phyloP scores from a whole-genome alignment of 2,113 vertebrate species.

The Chamaea fasciata region DNA sequence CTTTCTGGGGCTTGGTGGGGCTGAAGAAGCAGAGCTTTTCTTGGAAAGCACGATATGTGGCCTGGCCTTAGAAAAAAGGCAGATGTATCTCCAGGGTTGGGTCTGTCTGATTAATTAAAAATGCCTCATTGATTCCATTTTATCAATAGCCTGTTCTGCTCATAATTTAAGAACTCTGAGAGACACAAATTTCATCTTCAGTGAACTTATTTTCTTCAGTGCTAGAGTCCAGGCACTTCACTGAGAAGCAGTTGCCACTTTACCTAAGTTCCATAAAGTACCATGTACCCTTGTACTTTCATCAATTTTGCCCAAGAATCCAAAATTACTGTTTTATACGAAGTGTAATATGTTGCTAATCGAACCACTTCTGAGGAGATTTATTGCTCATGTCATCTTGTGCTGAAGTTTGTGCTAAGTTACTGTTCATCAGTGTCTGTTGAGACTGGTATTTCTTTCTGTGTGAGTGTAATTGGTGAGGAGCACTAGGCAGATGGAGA shows the following conservation, averaged over 20 bases:
- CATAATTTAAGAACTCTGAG: not conserved
- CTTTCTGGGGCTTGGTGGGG: not conserved
- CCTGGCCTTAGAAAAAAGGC: not conserved
- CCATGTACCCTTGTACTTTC: not conserved
- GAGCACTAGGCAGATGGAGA: not conserved
- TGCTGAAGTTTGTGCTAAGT: not conserved
- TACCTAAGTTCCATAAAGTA: not conserved
- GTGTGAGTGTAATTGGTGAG: not conserved
- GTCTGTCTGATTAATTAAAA: not conserved
- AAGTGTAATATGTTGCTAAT: not conserved
- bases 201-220: not conserved
- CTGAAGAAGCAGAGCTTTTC: not conserved
- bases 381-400: fast-evolving
- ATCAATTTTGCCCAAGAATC: not conserved
- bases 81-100: not conserved
- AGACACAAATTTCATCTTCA: not conserved
- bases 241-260: not conserved
- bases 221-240: not conserved
- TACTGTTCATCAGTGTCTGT: not conserved
- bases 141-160: not conserved
- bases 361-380: not conserved
- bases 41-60: not conserved
- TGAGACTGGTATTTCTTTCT: not conserved
- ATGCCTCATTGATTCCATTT: not conserved
- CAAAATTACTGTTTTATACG: not conserved